phyloP scores from a whole-genome alignment of 2,113 vertebrate species.

The Notechis scutatus region DNA sequence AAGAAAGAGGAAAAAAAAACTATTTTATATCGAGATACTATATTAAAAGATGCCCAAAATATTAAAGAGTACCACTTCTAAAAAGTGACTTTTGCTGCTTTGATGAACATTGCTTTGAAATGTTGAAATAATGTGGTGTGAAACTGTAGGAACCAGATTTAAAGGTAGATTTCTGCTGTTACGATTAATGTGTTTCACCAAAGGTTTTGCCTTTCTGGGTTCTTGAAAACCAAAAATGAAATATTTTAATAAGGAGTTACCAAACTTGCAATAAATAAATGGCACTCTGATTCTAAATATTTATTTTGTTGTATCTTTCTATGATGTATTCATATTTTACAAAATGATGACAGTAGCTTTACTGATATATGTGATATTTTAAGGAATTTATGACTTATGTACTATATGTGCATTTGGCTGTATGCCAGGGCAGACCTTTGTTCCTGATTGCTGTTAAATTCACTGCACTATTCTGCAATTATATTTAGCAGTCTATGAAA shows the following conservation, averaged over 20 bases:
- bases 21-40: conserved; percentile 54
- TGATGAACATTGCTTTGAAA: neutral
- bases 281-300: neutral
- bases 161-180: conserved; percentile 13
- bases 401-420: neutral
- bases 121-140: neutral
- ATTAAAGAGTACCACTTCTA: conserved; percentile 29
- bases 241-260: neutral
- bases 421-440: neutral
- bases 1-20: conserved; percentile 18
- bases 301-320: neutral
- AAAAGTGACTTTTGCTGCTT: conserved; percentile 33
- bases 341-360: neutral
- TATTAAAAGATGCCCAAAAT: conserved; percentile 43
- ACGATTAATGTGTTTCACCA: neutral
- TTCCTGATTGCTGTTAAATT: neutral
- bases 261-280: neutral
- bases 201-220: neutral
- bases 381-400: neutral
- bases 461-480: neutral
- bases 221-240: neutral
- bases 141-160: conserved; percentile 4
- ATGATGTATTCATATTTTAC: neutral
- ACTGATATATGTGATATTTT: neutral
- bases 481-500: neutral